Base-by-base conservation (phyloP, 2,888 invertebrate genomes). In the Athalia rosae region DNA sequence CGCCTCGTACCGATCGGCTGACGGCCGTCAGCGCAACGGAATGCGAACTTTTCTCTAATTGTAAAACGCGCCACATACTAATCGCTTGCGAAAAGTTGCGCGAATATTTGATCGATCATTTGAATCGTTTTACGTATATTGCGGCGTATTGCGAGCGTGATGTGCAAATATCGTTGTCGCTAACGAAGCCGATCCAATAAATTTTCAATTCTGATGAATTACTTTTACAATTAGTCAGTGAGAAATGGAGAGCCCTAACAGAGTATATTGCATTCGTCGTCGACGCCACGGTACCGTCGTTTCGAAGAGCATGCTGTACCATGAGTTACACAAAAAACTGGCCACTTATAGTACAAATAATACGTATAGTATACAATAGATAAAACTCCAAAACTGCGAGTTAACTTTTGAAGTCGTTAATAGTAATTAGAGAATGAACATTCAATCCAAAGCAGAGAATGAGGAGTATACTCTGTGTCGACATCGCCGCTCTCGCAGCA, bases 171-270 rank as follows among this genome's bases (percentile, higher is more conserved):
- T 43, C 11, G 47, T 8, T 48, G 64, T 58, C 71, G 58, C 58
- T 71, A 4, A 41, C 15, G 11, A 5, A 71, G 58, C 58, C 58
- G 45, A 58, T 15, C 43, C n/a, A 58, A 71, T 53, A 28, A 28
- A 28, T 58, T 67, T 13, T 13, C 45, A 43, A 45, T 71, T 45
- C n/a, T 71, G 71, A 71, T 58, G 58, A 58, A 71, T 71, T 71
- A 71, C 71, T 67, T 67, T 59, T n/a, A n/a, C n/a, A n/a, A n/a
- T n/a, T 43, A 45, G 45, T 4, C 48, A 74, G 74, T 48, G 41
- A 48, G 59, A 50, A 74, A 74, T 74, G 74, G 62, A 74, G 74
- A 61, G 48, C 50, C 50, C 50, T 59, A 74, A 74, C 74, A 74
- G 74, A 59, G 74, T 50, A 9, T 8, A 47, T 3, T 62, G 61